A percentile compares a stretch with the other conserved stretches of the same genome.
Evolutionary conservation across 2,113 vertebrate species (phyloP).

Genomic region (Xenotilapia leptura): DNA sequence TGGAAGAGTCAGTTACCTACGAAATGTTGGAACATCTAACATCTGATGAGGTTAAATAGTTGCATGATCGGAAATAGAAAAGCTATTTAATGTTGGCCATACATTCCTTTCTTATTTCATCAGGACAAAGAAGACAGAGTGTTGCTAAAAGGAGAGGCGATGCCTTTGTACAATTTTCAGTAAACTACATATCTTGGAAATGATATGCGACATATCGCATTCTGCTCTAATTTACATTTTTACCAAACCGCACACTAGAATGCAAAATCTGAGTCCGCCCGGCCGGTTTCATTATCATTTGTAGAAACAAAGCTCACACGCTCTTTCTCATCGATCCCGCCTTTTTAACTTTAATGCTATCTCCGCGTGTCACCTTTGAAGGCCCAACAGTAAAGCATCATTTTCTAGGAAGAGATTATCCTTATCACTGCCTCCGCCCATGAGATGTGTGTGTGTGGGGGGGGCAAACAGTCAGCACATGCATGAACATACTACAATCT

Average conservation of each 20-base stretch:
- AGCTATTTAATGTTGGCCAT: neutral
- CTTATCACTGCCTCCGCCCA: constrained; percentile 51
- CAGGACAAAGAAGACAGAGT: neutral
- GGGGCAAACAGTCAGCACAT: neutral
- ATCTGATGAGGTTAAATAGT: neutral
- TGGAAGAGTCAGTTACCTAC: neutral
- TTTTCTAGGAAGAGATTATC: constrained; percentile 22
- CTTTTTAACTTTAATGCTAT: constrained; percentile 30
- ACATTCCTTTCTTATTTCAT: neutral
- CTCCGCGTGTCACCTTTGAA: neutral
- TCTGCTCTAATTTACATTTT: neutral
- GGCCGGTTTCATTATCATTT: neutral
- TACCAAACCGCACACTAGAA: neutral
- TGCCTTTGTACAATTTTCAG: neutral
- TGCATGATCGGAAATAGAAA: neutral
- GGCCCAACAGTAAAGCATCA: neutral
- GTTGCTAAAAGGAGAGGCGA: neutral
- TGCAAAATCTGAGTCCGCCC: neutral
- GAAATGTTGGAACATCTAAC: neutral
- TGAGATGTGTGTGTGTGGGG: neutral
- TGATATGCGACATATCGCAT: neutral
- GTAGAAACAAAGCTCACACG: neutral
- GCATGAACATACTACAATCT: neutral
- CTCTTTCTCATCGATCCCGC: neutral
- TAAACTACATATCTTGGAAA: neutral